A percentile compares a stretch with the other conserved stretches of the same genome.
Conservation (phyloP, 1,140 invertebrate species). For the Ditylenchus dipsaci region DNA sequence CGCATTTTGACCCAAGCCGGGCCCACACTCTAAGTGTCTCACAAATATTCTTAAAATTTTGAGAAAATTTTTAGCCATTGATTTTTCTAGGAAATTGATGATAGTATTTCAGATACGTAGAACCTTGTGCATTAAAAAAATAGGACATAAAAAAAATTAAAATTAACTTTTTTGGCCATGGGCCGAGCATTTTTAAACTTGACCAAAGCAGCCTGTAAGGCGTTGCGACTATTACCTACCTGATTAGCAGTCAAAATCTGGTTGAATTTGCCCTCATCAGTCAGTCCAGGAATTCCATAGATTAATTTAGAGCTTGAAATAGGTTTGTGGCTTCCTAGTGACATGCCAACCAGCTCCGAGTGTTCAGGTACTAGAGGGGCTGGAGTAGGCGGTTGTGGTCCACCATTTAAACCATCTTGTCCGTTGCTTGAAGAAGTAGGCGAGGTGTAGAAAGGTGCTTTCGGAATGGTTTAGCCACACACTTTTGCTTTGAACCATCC, state of each 20-base stretch:
- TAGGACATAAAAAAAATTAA: no score
- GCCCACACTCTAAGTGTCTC: no score
- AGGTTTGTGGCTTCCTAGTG: not conserved
- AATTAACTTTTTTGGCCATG: no score
- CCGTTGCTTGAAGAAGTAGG: not conserved
- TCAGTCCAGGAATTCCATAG: not conserved
- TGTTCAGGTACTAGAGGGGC: not conserved
- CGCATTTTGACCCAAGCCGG: no score
- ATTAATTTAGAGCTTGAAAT: not conserved
- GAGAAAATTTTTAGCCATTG: no score
- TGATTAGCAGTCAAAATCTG: conserved; percentile 46
- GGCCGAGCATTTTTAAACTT: no score
- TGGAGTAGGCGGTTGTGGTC: not conserved
- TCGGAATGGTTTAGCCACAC: not conserved
- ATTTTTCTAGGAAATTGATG: no score
- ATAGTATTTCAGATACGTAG: no score
- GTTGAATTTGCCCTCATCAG: conserved; percentile 34
- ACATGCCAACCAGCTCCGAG: not conserved
- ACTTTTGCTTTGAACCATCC: not conserved
- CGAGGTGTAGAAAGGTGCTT: not conserved
- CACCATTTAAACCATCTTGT: not conserved
- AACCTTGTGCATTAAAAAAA: no score
- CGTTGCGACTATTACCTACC: not conserved
- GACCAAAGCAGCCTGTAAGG: no score
- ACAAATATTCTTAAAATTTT: no score